phyloP scores from a whole-genome alignment of 2,797 vertebrate species.

The Dendrocincla tyrannina region DNA sequence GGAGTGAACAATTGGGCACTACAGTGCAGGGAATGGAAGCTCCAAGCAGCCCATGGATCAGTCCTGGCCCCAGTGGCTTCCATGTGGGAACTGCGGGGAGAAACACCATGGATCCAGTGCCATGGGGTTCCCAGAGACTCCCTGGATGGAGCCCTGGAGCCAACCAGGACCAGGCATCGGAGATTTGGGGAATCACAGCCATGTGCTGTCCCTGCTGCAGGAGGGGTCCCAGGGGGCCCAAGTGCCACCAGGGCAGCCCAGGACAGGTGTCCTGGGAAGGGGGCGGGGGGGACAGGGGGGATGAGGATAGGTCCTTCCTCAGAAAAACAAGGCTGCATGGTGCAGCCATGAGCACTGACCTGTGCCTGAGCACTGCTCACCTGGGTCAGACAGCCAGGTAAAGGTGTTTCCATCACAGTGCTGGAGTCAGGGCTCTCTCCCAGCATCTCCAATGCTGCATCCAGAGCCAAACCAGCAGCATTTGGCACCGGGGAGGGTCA shows the following conservation, averaged over 20 bases:
- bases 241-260: neutral
- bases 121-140: neutral
- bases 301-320: no score
- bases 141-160: rapidly evolving
- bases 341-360: no score
- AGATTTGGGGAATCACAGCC: neutral
- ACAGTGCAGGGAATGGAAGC: neutral
- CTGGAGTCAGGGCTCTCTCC: neutral
- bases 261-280: neutral
- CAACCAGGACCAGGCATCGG: rapidly evolving
- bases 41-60: neutral
- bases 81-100: rapidly evolving
- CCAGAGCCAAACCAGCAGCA: neutral
- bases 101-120: neutral
- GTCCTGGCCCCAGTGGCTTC: neutral
- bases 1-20: neutral
- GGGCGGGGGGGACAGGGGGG: neutral
- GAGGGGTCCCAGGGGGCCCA: no score
- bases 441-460: rapidly evolving
- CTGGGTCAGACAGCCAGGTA: neutral
- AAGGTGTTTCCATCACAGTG: rapidly evolving
- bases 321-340: neutral
- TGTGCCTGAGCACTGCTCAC: neutral
- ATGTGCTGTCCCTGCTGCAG: neutral
- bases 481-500: rapidly evolving